Base-by-base conservation (phyloP, 2,888 invertebrate genomes). In the Pachliopta kotzebuea region DNA sequence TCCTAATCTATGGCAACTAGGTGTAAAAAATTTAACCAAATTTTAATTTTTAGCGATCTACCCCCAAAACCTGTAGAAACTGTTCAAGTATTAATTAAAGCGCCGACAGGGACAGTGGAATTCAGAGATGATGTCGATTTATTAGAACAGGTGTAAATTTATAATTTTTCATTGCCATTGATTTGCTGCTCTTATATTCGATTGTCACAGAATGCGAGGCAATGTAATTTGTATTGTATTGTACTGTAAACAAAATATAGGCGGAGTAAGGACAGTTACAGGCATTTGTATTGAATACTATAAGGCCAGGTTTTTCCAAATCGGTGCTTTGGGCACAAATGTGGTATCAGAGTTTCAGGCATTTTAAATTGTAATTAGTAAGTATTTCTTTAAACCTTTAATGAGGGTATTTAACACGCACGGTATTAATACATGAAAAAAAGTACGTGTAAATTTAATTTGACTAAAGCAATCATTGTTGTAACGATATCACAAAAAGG, bases 91-190 rank as follows among this genome's bases (percentile, higher is more conserved):
- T 69, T 74, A 59, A 79, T 76, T 0, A 90, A 89, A 76, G 83
- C 83, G 18, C 86, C 86, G 3, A 85, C 88, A 4, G 88, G 90
- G 29, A 84, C 87, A 26, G 74, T 93, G 20, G 88, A 90, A 71
- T 93, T 93, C 69, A 82, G 89, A 74, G 93, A 93, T 64, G 90
- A 92, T 64, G 84, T 93, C 11, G 93, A 93, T 72, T 74, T 88
- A 69, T 82, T 93, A 70, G 93, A 93, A 70, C 92, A 92, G 85
- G 93, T 92, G 18, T 54, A 7, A 45, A 45, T 6, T n/a, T n/a
- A n/a, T 45, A 18, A 45, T 45, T 45, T 45, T 45, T 45, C n/a
- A 45, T 45, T n/a, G 18, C 6, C 8, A n/a, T 45, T 45, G n/a
- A n/a, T 45, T 45, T 45, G 45, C 45, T n/a, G n/a, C 18, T 14